Percentiles rank a stretch among this genome's conserved stretches.
Evolutionary conservation across 2,888 invertebrate species (phyloP).

Genomic region (Tipula lateralis): DNA sequence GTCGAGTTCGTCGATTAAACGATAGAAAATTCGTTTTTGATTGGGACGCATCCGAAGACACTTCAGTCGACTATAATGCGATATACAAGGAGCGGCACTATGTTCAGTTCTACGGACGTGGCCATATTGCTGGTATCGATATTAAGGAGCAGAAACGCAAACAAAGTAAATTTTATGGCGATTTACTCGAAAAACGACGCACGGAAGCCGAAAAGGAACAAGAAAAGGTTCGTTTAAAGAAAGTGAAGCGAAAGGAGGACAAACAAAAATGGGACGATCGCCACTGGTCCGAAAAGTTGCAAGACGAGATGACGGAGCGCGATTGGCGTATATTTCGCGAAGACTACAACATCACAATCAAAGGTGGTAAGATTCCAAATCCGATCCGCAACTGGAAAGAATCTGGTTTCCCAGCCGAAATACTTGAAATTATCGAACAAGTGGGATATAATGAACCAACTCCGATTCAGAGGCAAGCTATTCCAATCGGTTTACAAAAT

Average conservation of each 20-base stretch:
- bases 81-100: constrained; percentile 96
- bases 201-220: constrained; percentile 96
- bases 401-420: constrained; percentile 80
- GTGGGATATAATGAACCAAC: constrained; percentile 98
- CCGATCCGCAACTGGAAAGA: constrained; percentile 95
- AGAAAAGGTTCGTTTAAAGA: constrained; percentile 87
- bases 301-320: constrained; percentile 94
- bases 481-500: constrained; percentile 94
- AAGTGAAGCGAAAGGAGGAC: constrained; percentile 91
- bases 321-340: constrained; percentile 99
- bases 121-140: constrained; percentile 97
- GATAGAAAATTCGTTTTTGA: constrained; percentile 99
- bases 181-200: constrained; percentile 86
- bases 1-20: constrained; percentile 86
- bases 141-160: constrained; percentile 93
- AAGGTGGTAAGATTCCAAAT: constrained; percentile 95
- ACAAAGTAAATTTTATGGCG: constrained; percentile 95
- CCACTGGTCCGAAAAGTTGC: constrained; percentile 95
- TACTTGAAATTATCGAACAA: constrained; percentile 88
- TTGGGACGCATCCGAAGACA: constrained; percentile 99
- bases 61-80: constrained; percentile 94
- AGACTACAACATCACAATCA: constrained; percentile 97
- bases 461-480: constrained; percentile 98
- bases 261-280: constrained; percentile 99
- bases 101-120: constrained; percentile 96